These are phyloP conservation scores for Diadema setosum DNA, from an alignment of 35 echinoderm and acorn worm genomes.

Conservation along the genomic window DNA sequence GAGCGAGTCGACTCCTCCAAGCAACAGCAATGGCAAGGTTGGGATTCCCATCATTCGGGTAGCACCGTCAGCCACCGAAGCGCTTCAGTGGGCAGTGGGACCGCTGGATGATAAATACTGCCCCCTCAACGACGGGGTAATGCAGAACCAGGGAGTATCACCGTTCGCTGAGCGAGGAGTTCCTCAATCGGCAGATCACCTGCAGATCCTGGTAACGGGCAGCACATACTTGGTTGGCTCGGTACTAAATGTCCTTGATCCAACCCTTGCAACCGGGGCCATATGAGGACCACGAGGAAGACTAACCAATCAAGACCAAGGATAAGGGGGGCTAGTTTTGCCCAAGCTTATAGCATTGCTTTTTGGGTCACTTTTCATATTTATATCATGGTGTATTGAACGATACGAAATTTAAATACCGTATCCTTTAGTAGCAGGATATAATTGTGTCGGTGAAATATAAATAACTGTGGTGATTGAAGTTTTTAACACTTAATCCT, in stretches of 20 bases:
- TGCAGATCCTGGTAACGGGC: neutral
- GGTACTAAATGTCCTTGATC: neutral
- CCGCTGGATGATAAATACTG: neutral
- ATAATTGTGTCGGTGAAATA: too few species aligned
- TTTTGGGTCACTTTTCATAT: too few species aligned
- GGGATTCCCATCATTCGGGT: neutral
- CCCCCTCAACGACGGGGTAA: neutral
- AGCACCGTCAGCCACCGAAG: neutral
- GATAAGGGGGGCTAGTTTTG: too few species aligned
- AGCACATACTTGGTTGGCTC: neutral
- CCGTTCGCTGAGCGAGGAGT: neutral
- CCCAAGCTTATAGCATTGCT: too few species aligned
- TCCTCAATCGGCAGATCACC: neutral
- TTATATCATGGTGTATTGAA: too few species aligned
- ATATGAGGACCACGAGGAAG: too few species aligned
- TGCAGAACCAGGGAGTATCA: neutral
- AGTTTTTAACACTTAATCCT: too few species aligned
- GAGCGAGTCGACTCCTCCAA: neutral
- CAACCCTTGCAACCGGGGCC: too few species aligned
- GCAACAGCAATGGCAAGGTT: neutral
- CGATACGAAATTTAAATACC: too few species aligned
- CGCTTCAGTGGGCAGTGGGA: neutral
- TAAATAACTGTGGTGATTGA: too few species aligned
- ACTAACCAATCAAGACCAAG: too few species aligned
- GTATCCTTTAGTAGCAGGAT: too few species aligned